These are phyloP conservation scores for Lasioglossum figueresi DNA, from an alignment of 2,888 invertebrate genomes.

Conservation along the genomic window DNA sequence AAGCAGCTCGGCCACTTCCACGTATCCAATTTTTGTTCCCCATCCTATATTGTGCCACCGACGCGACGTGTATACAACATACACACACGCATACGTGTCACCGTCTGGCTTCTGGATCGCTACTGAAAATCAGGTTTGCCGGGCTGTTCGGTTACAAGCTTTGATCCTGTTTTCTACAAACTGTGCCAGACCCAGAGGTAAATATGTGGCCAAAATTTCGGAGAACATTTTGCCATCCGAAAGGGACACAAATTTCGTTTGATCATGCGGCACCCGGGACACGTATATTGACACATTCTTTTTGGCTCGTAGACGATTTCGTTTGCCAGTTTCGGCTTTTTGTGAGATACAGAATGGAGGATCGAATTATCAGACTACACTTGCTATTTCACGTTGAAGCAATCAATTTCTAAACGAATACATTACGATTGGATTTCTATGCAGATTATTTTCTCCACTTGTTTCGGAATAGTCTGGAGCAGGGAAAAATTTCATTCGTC, in stretches of 20 bases:
- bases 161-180: slow-evolving; percentile 2
- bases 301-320: background rate
- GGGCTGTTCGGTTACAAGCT: slow-evolving; percentile 1
- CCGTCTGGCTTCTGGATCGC: background rate
- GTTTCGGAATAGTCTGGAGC: too few relatives aligned
- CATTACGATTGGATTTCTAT: background rate
- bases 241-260: background rate
- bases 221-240: background rate
- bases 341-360: background rate
- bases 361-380: background rate
- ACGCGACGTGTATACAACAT: background rate
- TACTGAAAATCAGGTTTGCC: slow-evolving; percentile 7
- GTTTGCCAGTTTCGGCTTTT: background rate
- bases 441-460: background rate
- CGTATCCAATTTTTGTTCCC: slow-evolving; percentile 1
- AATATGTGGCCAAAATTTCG: background rate
- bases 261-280: background rate
- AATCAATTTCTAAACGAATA: background rate
- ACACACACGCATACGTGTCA: background rate
- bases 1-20: background rate
- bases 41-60: background rate
- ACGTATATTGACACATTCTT: too few relatives aligned
- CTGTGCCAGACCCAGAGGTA: background rate
- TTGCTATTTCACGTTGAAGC: background rate
- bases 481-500: too few relatives aligned